Evolutionary conservation across 2,113 vertebrate genomes (phyloP).

Genomic region (Podocnemis expansa): DNA sequence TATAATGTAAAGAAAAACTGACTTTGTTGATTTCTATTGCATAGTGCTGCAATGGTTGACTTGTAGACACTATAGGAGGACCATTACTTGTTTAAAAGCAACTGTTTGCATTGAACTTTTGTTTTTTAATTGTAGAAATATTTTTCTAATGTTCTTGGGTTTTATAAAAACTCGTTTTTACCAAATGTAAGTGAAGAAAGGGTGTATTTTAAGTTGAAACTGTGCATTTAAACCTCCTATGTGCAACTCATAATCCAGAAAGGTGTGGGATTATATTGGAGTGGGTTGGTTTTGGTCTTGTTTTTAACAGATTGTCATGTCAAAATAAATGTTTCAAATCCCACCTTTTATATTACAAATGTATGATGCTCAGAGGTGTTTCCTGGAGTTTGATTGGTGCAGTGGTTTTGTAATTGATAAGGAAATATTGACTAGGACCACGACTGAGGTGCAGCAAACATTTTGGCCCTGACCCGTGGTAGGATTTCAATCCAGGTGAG

Average conservation of each 20-base stretch:
- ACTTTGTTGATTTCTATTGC: neutral
- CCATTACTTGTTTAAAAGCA: neutral
- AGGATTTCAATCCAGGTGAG: neutral
- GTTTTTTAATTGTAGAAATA: neutral
- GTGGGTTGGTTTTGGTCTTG: neutral
- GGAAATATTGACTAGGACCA: neutral
- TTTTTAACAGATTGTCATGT: neutral
- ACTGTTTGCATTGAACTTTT: neutral
- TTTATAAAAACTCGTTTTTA: neutral
- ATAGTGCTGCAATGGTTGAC: neutral
- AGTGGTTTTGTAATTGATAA: neutral
- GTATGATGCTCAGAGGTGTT: neutral
- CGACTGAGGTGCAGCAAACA: neutral
- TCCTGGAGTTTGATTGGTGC: rapidly evolving
- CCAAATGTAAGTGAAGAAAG: neutral
- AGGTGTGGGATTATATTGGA: neutral
- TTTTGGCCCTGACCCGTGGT: neutral
- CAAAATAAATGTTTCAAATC: neutral
- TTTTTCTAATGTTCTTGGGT: neutral
- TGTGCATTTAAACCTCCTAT: neutral
- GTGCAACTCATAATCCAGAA: neutral
- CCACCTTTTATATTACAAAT: neutral
- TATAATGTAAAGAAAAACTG: neutral
- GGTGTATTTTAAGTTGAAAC: neutral
- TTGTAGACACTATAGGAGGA: neutral